A percentile compares a stretch with the other conserved stretches of the same genome.
Conservation (phyloP, 2,797 vertebrate genomes). For the Phaenicophaeus curvirostris region DNA sequence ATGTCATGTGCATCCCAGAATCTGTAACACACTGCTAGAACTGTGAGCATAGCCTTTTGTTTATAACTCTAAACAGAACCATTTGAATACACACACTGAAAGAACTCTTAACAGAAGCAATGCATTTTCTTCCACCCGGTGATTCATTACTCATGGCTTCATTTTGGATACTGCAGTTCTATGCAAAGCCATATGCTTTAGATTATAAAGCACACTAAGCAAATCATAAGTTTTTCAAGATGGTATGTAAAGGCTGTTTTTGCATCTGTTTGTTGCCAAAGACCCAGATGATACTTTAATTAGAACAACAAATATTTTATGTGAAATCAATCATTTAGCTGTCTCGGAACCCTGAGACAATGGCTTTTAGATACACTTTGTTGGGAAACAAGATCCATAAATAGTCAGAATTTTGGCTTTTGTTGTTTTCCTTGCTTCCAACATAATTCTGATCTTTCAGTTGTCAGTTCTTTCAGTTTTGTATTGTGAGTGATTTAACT, state of each 20-base stretch:
- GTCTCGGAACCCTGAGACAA: slow-evolving; percentile 78
- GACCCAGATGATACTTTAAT: slow-evolving; percentile 85
- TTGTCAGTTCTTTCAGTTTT: slow-evolving; percentile 58
- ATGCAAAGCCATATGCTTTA: slow-evolving; percentile 83
- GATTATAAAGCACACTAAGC: slow-evolving; percentile 81
- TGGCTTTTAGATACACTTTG: slow-evolving; percentile 57
- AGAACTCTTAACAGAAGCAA: slow-evolving; percentile 77
- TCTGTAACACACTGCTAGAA: slow-evolving; percentile 66
- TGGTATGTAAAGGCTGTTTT: slow-evolving; percentile 77
- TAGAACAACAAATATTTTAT: slow-evolving; percentile 83
- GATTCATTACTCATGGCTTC: slow-evolving; percentile 80
- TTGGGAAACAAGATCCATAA: slow-evolving; percentile 71
- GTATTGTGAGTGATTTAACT: slow-evolving; percentile 46
- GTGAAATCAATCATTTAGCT: slow-evolving; percentile 77
- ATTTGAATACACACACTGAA: slow-evolving; percentile 77
- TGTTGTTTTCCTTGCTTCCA: slow-evolving; percentile 16
- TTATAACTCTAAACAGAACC: slow-evolving; percentile 81
- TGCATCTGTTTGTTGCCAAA: slow-evolving; percentile 87
- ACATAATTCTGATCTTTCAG: slow-evolving; percentile 29
- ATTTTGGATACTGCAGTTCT: slow-evolving; percentile 78
- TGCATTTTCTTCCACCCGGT: slow-evolving; percentile 73
- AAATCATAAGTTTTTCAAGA: slow-evolving; percentile 81
- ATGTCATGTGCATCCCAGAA: slow-evolving; percentile 91
- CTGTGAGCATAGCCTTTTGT: slow-evolving; percentile 73
- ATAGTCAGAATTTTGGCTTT: slow-evolving; percentile 54